A percentile compares a stretch with the other conserved stretches of the same genome.
phyloP scores from a whole-genome alignment of 2,113 vertebrate genomes.

The Callipepla californica region DNA sequence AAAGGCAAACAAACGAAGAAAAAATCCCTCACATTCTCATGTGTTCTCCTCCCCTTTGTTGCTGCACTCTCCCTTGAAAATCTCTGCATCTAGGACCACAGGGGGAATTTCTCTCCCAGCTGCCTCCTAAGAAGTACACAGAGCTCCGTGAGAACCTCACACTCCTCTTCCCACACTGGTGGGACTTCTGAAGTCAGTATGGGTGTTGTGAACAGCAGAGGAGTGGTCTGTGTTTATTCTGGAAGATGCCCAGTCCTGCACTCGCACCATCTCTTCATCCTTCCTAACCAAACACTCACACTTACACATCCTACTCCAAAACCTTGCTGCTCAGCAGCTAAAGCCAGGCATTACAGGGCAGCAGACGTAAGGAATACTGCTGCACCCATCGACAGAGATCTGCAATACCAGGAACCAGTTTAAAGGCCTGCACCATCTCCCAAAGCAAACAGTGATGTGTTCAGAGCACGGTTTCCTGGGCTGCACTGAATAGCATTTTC shows the following conservation, averaged over 20 bases:
- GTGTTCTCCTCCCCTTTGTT: background rate
- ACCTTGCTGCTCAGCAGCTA: background rate
- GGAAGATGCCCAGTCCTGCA: background rate
- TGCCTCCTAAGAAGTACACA: background rate
- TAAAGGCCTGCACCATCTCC: background rate
- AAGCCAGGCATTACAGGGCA: background rate
- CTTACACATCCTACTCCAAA: background rate
- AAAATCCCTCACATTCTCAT: background rate
- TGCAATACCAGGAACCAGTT: slow-evolving; percentile 7
- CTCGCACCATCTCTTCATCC: background rate
- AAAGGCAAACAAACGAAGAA: background rate
- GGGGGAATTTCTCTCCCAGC: background rate
- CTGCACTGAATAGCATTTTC: slow-evolving; percentile 1
- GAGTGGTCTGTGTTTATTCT: background rate
- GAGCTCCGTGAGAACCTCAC: background rate
- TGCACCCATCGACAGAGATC: background rate
- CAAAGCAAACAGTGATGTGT: background rate
- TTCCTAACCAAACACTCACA: background rate
- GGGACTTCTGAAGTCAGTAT: background rate
- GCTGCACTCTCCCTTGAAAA: background rate
- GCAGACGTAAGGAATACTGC: background rate
- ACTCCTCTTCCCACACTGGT: background rate
- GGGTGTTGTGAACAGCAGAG: background rate
- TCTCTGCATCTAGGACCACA: background rate
- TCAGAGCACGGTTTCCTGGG: background rate